Evolutionary conservation across 2,888 invertebrate genomes (phyloP), one percentile per base, ranked within the genome.

Genomic region (Criorhina ranunculi): DNA sequence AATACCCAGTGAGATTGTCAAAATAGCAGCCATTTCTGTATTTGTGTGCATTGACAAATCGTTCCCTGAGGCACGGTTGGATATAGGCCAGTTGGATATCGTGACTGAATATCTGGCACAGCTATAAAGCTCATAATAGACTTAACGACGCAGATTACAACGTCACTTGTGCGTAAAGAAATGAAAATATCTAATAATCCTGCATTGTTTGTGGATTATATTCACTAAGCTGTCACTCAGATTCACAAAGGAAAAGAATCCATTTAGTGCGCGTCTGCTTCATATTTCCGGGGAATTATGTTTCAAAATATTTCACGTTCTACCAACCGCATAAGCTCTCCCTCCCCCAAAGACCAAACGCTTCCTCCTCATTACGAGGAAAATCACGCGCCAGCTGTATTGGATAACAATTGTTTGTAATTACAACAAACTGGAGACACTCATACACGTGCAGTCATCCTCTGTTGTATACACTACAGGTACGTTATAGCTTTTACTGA

Each of bases 261-360:
- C 77, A 57, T 42, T 81, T 81, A 69, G 73, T 51, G 31, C n/a
- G 24, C 24, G n/a, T n/a, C 24, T 24, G 19, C 11, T 17, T 29
- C 11, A 19, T 35, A 37, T 42, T 70, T 83, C 83, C 78, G 78
- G 73, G 67, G 49, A 53, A 42, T 83, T 78, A 67, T 29, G 37
- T 83, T 78, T 83, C 83, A 73, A 78, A 73, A 69, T 75, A 51
- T 37, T 46, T 64, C 31, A 57, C 24, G 44, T 51, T 51, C 49
- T 12, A 33, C 57, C 51, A 62, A 62, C 67, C 37, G 9, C 19
- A 73, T 24, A 49, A 64, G 53, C 62, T 42, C 51, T 17, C 59
- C 15, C 19, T 19, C 9, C 40, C 17, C 31, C 60, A 72, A 40
- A 42, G 15, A 64, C 19, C 12, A 51, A n/a, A 29, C 49, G 24